Percentiles rank a stretch among this genome's conserved stretches.
Conservation (phyloP, 2,113 vertebrate genomes). For the Amphiprion ocellaris region DNA sequence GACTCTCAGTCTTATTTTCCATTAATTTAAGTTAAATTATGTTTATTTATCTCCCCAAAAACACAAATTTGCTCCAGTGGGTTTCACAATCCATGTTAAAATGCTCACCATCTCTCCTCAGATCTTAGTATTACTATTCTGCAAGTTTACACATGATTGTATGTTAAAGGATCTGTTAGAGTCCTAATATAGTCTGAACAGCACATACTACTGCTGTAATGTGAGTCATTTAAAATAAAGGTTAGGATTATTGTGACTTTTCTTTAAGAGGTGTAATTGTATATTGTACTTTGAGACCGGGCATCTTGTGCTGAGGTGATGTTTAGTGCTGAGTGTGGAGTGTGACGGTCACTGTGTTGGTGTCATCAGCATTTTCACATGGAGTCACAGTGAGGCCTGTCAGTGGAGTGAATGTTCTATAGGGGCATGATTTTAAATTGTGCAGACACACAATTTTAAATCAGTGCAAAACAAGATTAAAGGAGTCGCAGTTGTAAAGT, state of each 20-base stretch:
- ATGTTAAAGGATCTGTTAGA: neutral
- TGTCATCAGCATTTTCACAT: slow-evolving; percentile 5
- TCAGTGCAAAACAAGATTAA: neutral
- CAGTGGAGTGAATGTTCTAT: neutral
- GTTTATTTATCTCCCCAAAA: neutral
- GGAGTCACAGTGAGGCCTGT: neutral
- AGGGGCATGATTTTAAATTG: neutral
- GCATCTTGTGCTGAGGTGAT: neutral
- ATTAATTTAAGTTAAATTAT: neutral
- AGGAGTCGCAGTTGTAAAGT: neutral
- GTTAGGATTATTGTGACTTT: neutral
- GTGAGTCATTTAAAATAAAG: neutral
- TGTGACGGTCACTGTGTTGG: slow-evolving; percentile 37
- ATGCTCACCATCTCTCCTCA: neutral
- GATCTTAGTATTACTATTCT: neutral
- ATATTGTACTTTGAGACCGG: neutral
- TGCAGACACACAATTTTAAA: neutral
- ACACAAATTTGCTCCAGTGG: neutral
- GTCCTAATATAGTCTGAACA: neutral
- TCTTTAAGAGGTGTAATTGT: neutral
- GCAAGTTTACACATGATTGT: neutral
- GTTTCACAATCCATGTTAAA: neutral
- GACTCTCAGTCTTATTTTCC: neutral
- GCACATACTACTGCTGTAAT: neutral
- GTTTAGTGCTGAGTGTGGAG: neutral